These are phyloP conservation scores for Sarcophilus harrisii DNA, from an alignment of 2,797 vertebrate genomes.

Conservation along the genomic window DNA sequence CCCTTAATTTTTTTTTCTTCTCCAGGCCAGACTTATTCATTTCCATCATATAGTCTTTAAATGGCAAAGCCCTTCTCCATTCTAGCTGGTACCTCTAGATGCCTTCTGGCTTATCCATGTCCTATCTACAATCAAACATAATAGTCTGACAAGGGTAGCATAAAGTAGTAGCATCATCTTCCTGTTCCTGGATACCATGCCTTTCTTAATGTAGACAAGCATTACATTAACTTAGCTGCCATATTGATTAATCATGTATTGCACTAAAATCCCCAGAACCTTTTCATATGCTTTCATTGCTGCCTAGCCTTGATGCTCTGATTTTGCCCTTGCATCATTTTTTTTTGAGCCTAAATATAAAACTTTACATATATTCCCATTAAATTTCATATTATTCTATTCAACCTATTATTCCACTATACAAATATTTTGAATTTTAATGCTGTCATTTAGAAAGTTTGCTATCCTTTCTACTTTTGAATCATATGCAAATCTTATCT, in stretches of 20 bases:
- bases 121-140: not conserved
- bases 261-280: not conserved
- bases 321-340: not conserved
- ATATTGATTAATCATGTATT: not conserved
- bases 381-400: not conserved
- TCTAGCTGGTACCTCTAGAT: not conserved
- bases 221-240: not conserved
- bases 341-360: not conserved
- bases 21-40: not conserved
- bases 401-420: not conserved
- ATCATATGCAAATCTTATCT: not conserved
- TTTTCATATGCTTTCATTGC: not conserved
- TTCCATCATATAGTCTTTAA: not conserved
- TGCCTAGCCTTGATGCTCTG: not conserved
- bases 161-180: not conserved
- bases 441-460: not conserved
- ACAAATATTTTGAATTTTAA: not conserved
- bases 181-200: not conserved
- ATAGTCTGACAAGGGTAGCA: not conserved
- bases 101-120: not conserved
- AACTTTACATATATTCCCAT: not conserved
- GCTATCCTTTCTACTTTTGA: not conserved
- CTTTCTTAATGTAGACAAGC: not conserved
- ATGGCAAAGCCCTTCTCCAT: not conserved
- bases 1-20: not conserved